Evolutionary conservation across 2,113 vertebrate species (phyloP).

Genomic region (Tachysurus fulvidraco): DNA sequence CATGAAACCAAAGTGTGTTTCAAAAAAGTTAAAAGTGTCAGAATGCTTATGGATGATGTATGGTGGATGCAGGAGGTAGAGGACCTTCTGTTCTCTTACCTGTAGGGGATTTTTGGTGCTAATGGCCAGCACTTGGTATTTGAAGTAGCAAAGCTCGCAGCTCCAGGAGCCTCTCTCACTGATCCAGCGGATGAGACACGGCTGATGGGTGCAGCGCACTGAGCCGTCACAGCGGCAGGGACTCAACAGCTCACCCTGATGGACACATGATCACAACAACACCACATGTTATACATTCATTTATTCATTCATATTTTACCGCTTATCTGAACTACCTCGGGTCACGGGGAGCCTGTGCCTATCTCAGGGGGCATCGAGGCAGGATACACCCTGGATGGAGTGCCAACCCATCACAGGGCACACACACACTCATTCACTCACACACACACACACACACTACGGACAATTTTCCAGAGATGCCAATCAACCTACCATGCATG

Average conservation of each 20-base stretch:
- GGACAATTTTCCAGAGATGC: no score
- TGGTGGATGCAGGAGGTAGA: neutral
- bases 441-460: no score
- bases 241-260: slow-evolving; percentile 87
- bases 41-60: neutral
- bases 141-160: slow-evolving; percentile 94
- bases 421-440: no score
- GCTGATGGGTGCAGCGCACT: slow-evolving; percentile 89
- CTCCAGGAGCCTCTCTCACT: slow-evolving; percentile 91
- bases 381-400: no score
- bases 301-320: no score
- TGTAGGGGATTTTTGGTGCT: slow-evolving; percentile 94
- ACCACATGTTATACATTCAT: neutral
- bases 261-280: neutral
- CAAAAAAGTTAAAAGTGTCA: neutral
- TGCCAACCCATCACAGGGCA: no score
- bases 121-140: slow-evolving; percentile 92
- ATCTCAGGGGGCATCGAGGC: no score
- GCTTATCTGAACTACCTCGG: no score
- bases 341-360: no score
- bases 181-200: slow-evolving; percentile 93
- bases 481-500: no score
- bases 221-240: slow-evolving; percentile 88
- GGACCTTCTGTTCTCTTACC: slow-evolving; percentile 65
- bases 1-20: neutral